Conservation (phyloP, 2,797 vertebrate genomes). For the Hybognathus amarus region DNA sequence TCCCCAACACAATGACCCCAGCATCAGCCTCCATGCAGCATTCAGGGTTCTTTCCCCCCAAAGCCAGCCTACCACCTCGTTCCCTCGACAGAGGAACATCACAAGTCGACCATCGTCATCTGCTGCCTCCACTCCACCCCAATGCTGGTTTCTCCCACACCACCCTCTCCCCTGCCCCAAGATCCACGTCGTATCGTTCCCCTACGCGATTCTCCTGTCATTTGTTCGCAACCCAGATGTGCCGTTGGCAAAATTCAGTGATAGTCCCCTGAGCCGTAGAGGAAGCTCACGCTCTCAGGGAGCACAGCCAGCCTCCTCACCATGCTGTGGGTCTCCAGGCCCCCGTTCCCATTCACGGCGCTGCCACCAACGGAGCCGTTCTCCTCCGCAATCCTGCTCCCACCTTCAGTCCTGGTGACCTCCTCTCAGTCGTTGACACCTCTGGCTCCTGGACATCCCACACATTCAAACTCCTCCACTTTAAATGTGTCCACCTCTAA, state of each 20-base stretch:
- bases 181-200: slow-evolving; percentile 87
- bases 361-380: slow-evolving; percentile 78
- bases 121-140: slow-evolving; percentile 87
- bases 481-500: slow-evolving; percentile 62
- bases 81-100: slow-evolving; percentile 74
- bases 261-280: slow-evolving; percentile 73
- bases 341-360: slow-evolving; percentile 86
- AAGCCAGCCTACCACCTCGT: slow-evolving; percentile 81
- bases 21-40: slow-evolving; percentile 71
- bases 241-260: slow-evolving; percentile 79
- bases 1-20: slow-evolving; percentile 63
- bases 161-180: slow-evolving; percentile 84
- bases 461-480: slow-evolving; percentile 68
- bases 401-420: slow-evolving; percentile 79
- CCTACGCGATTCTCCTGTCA: slow-evolving; percentile 89
- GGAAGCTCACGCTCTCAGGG: slow-evolving; percentile 72
- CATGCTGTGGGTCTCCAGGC: slow-evolving; percentile 75
- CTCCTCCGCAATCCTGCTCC: slow-evolving; percentile 78
- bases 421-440: slow-evolving; percentile 77
- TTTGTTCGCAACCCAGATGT: slow-evolving; percentile 92
- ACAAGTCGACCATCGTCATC: slow-evolving; percentile 82
- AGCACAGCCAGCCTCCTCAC: slow-evolving; percentile 74
- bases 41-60: slow-evolving; percentile 84
- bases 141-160: slow-evolving; percentile 86
- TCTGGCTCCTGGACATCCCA: slow-evolving; percentile 65